phyloP scores from a whole-genome alignment of 30 jellyfish, hydroid and myxozoan species.

The Haliclystus octoradiatus region DNA sequence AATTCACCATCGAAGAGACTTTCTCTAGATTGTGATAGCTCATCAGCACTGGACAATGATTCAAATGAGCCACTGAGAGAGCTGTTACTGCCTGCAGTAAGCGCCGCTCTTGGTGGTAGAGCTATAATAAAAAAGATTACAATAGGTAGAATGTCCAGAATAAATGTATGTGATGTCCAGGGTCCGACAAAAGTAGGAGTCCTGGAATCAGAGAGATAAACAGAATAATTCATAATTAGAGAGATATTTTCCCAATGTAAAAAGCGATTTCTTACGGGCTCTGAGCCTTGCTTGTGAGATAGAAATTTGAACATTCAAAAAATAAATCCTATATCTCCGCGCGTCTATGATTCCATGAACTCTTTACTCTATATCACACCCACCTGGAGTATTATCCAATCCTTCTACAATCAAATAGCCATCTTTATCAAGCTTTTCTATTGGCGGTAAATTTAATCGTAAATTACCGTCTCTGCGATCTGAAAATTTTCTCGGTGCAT shows the following conservation, averaged over 20 bases:
- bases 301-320: too few relatives aligned
- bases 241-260: too few relatives aligned
- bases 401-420: not conserved
- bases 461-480: not conserved
- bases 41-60: slow-evolving; percentile 20
- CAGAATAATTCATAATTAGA: too few relatives aligned
- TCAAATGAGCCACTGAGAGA: slow-evolving; percentile 76
- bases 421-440: not conserved
- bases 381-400: too few relatives aligned
- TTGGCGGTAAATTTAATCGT: not conserved
- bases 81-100: not conserved
- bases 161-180: not conserved
- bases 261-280: too few relatives aligned
- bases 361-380: too few relatives aligned
- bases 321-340: too few relatives aligned
- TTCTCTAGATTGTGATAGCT: not conserved
- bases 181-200: too few relatives aligned
- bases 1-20: not conserved
- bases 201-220: too few relatives aligned
- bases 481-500: not conserved
- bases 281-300: too few relatives aligned
- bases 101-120: slow-evolving; percentile 10
- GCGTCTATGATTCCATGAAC: too few relatives aligned
- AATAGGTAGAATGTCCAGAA: not conserved
- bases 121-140: not conserved